phyloP scores from a whole-genome alignment of 2,888 invertebrate genomes.

The Hyposoter didymator region DNA sequence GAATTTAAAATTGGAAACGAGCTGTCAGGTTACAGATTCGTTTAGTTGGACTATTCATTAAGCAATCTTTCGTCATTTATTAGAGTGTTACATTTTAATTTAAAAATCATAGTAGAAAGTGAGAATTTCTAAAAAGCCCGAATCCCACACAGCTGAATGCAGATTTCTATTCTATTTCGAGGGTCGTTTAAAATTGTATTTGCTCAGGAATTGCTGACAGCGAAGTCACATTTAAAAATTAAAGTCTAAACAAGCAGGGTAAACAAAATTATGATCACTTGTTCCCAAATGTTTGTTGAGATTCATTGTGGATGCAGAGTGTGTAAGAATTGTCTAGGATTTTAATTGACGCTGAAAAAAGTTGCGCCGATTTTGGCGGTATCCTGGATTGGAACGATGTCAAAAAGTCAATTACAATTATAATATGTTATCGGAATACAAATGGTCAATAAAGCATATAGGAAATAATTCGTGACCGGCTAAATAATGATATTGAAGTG shows the following conservation, averaged over 20 bases:
- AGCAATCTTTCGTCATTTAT: background rate
- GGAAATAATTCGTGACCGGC: background rate
- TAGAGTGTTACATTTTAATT: background rate
- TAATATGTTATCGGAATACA: background rate
- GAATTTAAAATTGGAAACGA: background rate
- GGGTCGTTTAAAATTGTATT: background rate
- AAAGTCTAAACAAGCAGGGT: background rate
- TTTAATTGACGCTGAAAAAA: background rate
- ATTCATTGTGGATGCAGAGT: background rate
- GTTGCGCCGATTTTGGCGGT: background rate
- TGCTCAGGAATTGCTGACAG: no score
- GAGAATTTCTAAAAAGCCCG: background rate
- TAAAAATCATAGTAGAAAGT: background rate
- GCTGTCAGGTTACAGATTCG: background rate
- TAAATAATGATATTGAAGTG: conserved; percentile 12
- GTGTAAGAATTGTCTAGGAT: background rate
- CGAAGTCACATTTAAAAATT: background rate
- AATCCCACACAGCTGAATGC: background rate
- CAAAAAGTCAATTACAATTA: conserved; percentile 2
- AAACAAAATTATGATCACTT: background rate
- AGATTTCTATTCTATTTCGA: background rate
- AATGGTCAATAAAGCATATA: background rate
- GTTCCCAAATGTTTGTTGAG: background rate
- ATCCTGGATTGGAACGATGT: background rate
- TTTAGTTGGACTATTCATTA: background rate